Evolutionary conservation across 2,113 vertebrate species (phyloP), one percentile per base, ranked within the genome.

Genomic region (Silurus asotus): DNA sequence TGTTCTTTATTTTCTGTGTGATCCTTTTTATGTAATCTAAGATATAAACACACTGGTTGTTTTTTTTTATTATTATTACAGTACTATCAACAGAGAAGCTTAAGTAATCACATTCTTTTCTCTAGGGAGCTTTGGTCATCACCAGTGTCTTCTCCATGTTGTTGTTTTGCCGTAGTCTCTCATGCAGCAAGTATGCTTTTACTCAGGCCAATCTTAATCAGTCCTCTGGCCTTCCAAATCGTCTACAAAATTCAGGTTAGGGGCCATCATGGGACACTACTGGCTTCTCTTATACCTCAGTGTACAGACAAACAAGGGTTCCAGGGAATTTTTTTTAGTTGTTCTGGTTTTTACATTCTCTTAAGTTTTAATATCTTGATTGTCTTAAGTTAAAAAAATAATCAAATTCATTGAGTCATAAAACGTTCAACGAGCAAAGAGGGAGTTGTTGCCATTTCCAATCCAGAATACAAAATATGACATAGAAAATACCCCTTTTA

Each of bases 311-410:
- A 79, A 20, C 15, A 25, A 59, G 25, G 28, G 25, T 59, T 79
- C 76, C 25, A 58, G 53, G 13, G 3, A 58, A 48, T 72, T 78
- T 56, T 25, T 75, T 78, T 77, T 28, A 58, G n/a, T 17, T 79
- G 13, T 59, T 79, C 87, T 62, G 82, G 13, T 28, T 87, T 87
- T 83, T 64, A 56, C 45, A 79, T 48, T 65, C 69, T 55, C 81
- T 80, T 45, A 74, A 83, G 48, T 84, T 23, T 37, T 61, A 62
- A 67, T 88, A 84, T 64, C 59, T 84, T 58, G 53, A 55, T 76
- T 15, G 74, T 76, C 74, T 3, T 56, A 53, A 13, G 37, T 48
- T 19, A 53, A 28, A 78, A 15, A 25, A 56, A 58, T 14, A 70
- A 70, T 1, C 17, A 59, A 28, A 19, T 59, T 59, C 53, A 79